phyloP scores from a whole-genome alignment of 2,113 vertebrate species.

The Chloropsis cyanopogon region DNA sequence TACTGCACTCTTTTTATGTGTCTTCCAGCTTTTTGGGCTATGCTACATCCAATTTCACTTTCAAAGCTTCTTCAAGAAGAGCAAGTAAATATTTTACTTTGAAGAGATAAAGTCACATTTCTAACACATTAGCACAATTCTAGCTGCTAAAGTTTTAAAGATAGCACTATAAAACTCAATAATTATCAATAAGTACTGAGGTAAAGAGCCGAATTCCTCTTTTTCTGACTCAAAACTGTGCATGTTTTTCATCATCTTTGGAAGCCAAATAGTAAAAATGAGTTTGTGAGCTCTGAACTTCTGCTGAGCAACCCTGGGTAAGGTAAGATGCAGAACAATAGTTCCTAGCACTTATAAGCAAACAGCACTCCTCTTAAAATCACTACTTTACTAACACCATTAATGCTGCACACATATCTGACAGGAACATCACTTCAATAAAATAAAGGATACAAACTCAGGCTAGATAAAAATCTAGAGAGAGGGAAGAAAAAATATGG shows the following conservation, averaged over 20 bases:
- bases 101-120: neutral
- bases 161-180: neutral
- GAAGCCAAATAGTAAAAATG: neutral
- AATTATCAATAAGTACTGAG: neutral
- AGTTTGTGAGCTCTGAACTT: neutral
- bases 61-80: neutral
- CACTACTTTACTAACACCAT: neutral
- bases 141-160: neutral
- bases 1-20: neutral
- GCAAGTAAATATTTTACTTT: neutral
- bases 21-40: neutral
- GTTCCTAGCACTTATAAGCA: neutral
- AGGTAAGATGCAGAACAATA: neutral
- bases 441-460: neutral
- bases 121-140: neutral
- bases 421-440: neutral
- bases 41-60: neutral
- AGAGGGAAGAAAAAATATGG: neutral
- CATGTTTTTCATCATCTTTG: neutral
- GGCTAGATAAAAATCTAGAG: neutral
- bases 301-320: neutral
- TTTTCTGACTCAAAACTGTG: neutral
- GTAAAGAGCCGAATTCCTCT: neutral
- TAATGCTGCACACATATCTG: neutral
- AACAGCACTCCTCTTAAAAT: neutral